These are phyloP conservation scores for Hypsibius dujardini DNA, from an alignment of 1,140 invertebrate genomes.

Conservation along the genomic window DNA sequence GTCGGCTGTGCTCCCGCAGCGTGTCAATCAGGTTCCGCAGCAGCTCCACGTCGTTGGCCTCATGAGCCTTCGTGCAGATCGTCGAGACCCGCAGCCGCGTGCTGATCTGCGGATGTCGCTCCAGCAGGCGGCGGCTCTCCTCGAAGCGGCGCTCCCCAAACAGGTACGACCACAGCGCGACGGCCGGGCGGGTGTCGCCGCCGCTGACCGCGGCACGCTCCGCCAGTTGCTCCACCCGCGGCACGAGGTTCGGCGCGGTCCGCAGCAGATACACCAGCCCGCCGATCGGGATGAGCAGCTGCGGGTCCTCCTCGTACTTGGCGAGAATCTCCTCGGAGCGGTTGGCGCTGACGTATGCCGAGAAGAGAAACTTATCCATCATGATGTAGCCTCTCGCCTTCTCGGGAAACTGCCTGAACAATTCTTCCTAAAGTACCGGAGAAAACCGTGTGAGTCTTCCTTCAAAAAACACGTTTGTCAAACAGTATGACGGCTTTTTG, in stretches of 20 bases:
- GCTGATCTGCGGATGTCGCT: slow-evolving; percentile 16
- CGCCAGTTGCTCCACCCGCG: slow-evolving; percentile 43
- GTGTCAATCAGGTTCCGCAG: slow-evolving; percentile 37
- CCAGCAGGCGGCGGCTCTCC: slow-evolving; percentile 26
- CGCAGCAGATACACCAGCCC: slow-evolving; percentile 39
- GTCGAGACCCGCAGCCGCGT: slow-evolving; percentile 10
- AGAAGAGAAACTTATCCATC: slow-evolving; percentile 21
- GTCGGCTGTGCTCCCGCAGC: slow-evolving; percentile 36
- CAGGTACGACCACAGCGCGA: slow-evolving; percentile 50
- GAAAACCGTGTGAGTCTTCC: no score
- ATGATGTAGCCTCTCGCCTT: slow-evolving; percentile 33
- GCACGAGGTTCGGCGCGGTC: slow-evolving; percentile 35
- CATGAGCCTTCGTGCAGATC: slow-evolving; percentile 34
- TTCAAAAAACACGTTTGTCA: no score
- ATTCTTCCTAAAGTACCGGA: slow-evolving; percentile 21
- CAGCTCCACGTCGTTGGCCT: slow-evolving; percentile 36
- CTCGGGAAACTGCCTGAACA: slow-evolving; percentile 39
- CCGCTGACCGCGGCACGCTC: slow-evolving; percentile 38
- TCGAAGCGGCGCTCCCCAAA: slow-evolving; percentile 40
- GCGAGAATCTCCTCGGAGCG: slow-evolving; percentile 37
- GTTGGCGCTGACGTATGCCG: slow-evolving; percentile 39
- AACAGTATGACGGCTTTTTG: no score
- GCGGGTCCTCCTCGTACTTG: slow-evolving; percentile 34
- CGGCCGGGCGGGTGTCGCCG: slow-evolving; percentile 41
- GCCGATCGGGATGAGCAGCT: slow-evolving; percentile 38